phyloP scores from a whole-genome alignment of 2,797 vertebrate species.

The Rallus crepitans region DNA sequence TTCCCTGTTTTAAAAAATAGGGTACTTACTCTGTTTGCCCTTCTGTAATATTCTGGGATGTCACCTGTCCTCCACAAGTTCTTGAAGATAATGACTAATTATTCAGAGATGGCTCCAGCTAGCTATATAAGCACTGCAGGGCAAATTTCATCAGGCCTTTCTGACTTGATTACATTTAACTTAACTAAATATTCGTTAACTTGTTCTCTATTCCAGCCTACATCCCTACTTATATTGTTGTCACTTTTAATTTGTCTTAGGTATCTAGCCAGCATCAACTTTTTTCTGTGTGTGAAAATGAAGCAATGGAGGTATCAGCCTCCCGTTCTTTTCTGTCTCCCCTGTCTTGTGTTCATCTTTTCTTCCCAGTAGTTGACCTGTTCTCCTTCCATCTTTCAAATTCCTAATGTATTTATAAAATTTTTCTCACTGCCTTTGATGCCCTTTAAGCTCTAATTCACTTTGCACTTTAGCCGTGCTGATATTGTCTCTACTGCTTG shows the following conservation, averaged over 20 bases:
- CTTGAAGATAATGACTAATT: conserved; percentile 23
- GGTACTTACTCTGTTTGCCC: neutral
- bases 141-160: conserved; percentile 29
- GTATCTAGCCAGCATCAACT: neutral
- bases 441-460: conserved; percentile 2
- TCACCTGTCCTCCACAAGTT: neutral
- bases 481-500: neutral
- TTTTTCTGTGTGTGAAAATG: neutral
- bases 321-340: neutral
- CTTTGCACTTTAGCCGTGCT: neutral
- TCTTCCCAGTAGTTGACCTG: neutral
- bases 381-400: neutral
- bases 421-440: conserved; percentile 21
- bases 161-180: conserved; percentile 26
- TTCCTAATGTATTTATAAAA: conserved; percentile 20
- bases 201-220: neutral
- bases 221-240: conserved; percentile 11
- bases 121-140: neutral
- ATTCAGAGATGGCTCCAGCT: neutral
- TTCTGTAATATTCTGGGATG: conserved; percentile 4
- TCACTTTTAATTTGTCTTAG: conserved; percentile 27
- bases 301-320: neutral
- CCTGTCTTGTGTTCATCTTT: neutral
- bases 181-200: conserved; percentile 43
- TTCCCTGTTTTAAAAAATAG: neutral